phyloP scores from a whole-genome alignment of 2,113 vertebrate genomes.

The Cryptomyrus ogoouensis region DNA sequence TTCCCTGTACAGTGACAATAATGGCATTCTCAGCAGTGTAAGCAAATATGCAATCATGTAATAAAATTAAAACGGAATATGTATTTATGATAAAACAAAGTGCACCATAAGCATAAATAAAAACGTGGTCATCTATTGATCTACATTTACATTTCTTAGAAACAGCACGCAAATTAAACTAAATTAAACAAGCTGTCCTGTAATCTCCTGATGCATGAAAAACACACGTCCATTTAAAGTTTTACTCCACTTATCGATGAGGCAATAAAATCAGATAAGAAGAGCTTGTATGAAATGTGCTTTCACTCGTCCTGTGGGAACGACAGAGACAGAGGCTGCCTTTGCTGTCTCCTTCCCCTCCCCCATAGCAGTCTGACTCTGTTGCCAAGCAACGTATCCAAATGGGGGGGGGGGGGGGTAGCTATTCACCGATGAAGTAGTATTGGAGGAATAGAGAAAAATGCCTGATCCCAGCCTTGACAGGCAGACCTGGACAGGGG shows the following conservation, averaged over 20 bases:
- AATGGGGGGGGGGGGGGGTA: background rate
- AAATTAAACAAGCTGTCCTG: background rate
- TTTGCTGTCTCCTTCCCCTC: background rate
- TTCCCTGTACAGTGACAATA: background rate
- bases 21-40: background rate
- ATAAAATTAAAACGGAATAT: background rate
- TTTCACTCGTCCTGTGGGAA: background rate
- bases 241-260: background rate
- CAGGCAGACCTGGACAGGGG: background rate
- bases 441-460: background rate
- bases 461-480: background rate
- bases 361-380: background rate
- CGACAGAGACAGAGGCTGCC: background rate
- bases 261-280: background rate
- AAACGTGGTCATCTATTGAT: background rate
- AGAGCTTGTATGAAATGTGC: background rate
- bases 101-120: background rate
- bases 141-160: background rate
- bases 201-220: background rate
- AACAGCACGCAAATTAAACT: background rate
- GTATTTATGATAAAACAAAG: background rate
- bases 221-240: background rate
- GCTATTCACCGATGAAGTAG: background rate
- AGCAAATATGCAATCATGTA: background rate
- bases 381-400: background rate